Percentiles rank a stretch among this genome's conserved stretches.
Conservation (phyloP, 2,888 invertebrate species). For the Pterostichus madidus region DNA sequence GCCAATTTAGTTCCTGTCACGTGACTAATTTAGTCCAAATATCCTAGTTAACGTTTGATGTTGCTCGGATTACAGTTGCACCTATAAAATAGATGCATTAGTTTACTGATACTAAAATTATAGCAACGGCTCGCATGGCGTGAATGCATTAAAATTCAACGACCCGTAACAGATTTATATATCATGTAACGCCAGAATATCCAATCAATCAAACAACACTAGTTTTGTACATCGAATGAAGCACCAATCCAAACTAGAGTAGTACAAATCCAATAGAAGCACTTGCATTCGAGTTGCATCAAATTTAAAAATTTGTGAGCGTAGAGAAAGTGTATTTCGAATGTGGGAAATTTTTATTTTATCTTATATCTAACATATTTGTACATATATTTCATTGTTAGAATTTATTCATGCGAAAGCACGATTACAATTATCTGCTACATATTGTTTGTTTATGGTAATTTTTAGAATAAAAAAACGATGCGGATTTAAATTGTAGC, state of each 20-base stretch:
- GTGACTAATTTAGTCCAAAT: constrained; percentile 50
- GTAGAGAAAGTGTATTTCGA: too few species aligned
- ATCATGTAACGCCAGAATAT: constrained; percentile 43
- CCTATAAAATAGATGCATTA: constrained; percentile 46
- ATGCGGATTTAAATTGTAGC: background rate
- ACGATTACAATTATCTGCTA: constrained; percentile 39
- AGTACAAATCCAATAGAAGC: constrained; percentile 17
- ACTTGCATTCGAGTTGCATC: constrained; percentile 8
- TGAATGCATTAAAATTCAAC: constrained; percentile 57
- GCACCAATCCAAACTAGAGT: constrained; percentile 22
- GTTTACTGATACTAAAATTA: constrained; percentile 52
- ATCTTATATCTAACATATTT: too few species aligned
- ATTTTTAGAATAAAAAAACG: constrained; percentile 8
- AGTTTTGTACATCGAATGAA: constrained; percentile 28
- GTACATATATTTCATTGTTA: background rate
- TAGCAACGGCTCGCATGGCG: constrained; percentile 53
- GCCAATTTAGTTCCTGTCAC: constrained; percentile 33
- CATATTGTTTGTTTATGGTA: constrained; percentile 41
- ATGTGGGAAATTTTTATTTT: too few species aligned
- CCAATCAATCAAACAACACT: constrained; percentile 61
- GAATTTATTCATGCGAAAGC: constrained; percentile 43
- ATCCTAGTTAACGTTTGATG: constrained; percentile 44
- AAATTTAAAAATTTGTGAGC: background rate
- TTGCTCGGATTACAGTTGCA: constrained; percentile 33
- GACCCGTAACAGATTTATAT: constrained; percentile 62